Evolutionary conservation across 2,888 invertebrate species (phyloP), one percentile per base, ranked within the genome.

Genomic region (Helicoverpa assulta): DNA sequence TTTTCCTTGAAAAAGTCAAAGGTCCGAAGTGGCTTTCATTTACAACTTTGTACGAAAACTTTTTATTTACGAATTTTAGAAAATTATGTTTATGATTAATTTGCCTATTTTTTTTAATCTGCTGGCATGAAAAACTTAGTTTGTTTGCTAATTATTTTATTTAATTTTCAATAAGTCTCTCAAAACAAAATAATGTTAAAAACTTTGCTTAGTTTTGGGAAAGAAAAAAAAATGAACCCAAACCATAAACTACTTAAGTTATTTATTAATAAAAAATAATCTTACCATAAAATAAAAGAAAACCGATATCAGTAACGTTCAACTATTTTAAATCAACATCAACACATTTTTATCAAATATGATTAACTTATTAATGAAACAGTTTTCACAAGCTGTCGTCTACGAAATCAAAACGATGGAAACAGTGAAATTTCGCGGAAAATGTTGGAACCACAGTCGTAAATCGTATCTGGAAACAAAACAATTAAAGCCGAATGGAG

Each of bases 401-500:
- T 29, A 58, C 67, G 66, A 73, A 80, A 83, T 76, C 76, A 75
- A 76, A 72, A 63, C 43, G 57, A 71, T 75, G 70, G 67, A 58
- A 75, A 79, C 76, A 73, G 70, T 71, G 70, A 80, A 82, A 78
- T 82, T 54, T 52, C 56, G 51, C 64, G 73, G 79, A 81, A 85
- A 88, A 84, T 83, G 77, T 81, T 80, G 68, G 76, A 71, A 78
- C 84, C 85, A 69, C 82, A 74, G 71, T 84, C 86, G 87, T 92
- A 91, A 92, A 93, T 92, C 82, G 84, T 84, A 84, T 83, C 86
- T 83, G 80, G 80, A 86, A 87, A 90, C 88, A 87, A 90, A 90
- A 92, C 90, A 91, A 92, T 91, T 91, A 91, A 88, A 88, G 79
- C 83, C 70, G 85, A 85, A 89, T 90, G 85, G 89, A 89, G 87